Evolutionary conservation across 2,113 vertebrate species (phyloP), one percentile per base, ranked within the genome.

Genomic region (Halcyon malimbica): DNA sequence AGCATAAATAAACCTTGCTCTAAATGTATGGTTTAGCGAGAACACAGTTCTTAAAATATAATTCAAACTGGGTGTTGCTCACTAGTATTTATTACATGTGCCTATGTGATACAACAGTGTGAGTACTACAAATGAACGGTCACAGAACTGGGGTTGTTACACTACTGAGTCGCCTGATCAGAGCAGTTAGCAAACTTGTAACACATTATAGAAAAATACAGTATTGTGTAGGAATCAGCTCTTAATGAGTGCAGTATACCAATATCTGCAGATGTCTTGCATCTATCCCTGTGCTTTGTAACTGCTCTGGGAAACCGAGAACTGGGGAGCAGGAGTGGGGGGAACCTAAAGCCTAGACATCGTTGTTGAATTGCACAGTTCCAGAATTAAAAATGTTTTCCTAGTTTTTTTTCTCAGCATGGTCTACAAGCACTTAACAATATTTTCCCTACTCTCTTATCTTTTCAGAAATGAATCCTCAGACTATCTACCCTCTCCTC

Each of bases 131-230:
- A 1, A 53, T 18, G 35, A 48, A 29, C 31, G 50, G 33, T 24
- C 4, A 63, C 0, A 0, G 63, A 84, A 63, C 7, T 54, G 28
- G 53, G 26, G 53, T 5, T 19, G 2, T 42, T 67, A 5, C 17
- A 57, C 53, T 24, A 37, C 48, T 68, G 29, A 77, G 23, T 16
- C 59, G 73, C 19, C 37, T 18, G 5, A 68, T 13, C 48, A 91
- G 16, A 68, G 19, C 64, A 89, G 68, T 31, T n/a, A 53, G 29
- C 60, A 76, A 69, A 25, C 20, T 29, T 73, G 10, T 12, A 68
- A 69, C 16, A 35, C 17, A 21, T n/a, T 6, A 28, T 8, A 89
- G 76, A 50, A 78, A 64, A 78, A 91, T 37, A 31, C 31, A 86
- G 33, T 1, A 17, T 25, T 11, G 16, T 18, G 18, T 6, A 53